Evolutionary conservation across 2,888 invertebrate genomes (phyloP), one percentile per base, ranked within the genome.

Genomic region (Pseudococcus viburni): DNA sequence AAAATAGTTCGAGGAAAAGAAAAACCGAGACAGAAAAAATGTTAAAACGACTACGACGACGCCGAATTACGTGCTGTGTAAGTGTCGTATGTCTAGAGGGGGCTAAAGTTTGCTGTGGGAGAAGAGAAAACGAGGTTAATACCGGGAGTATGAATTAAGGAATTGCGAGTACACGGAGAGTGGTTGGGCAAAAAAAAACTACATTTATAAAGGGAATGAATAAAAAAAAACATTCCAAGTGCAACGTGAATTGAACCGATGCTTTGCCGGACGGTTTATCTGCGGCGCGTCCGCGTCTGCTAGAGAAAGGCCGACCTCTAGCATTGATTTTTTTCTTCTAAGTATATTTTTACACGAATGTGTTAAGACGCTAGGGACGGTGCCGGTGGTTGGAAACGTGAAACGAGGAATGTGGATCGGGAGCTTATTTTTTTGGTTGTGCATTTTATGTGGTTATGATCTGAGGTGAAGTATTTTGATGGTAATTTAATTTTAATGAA

Each of bases 181-280:
- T 33, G 26, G 26, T 33, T 33, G 55, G 17, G 17, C 1, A 55
- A 55, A 17, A 19, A 59, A 5, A 19, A 19, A 33, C 26, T 33
- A 33, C 26, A 33, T n/a, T 59, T 4, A 2, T 5, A 19, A 59
- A 19, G 59, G 19, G 9, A 59, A 15, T 51, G 51, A 51, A 4
- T 15, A 51, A 59, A 11, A 19, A 59, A 59, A 59, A 59, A 0
- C n/a, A 59, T 59, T 19, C 59, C 19, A 59, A 59, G 59, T 59
- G 59, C 59, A 59, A 59, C 19, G 59, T 59, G 19, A 59, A 59
- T 8, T 59, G n/a, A 19, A 19, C 59, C 59, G 59, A 19, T 59
- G 59, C 19, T n/a, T 19, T 59, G 59, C 59, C 19, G 59, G 59
- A 59, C 59, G 59, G n/a, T 59, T 59, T 59, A 59, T 59, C 59